These are phyloP conservation scores for Choreutis nemorana DNA, from an alignment of 2,888 invertebrate genomes.

Conservation along the genomic window DNA sequence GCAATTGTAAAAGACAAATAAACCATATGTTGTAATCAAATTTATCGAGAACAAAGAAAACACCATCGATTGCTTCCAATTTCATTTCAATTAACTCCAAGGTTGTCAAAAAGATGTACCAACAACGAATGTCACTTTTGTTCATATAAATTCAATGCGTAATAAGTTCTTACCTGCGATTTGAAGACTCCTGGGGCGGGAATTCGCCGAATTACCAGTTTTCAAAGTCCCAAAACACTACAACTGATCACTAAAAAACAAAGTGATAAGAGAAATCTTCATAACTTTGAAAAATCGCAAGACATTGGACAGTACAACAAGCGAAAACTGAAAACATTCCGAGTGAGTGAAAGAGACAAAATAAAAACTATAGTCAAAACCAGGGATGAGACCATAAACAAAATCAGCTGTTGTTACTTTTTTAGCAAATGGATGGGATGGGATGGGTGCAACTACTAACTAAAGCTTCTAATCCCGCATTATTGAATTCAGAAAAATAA, in stretches of 20 bases:
- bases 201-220: constrained; percentile 30
- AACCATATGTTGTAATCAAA: background rate
- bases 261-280: constrained; percentile 32
- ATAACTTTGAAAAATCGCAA: constrained; percentile 36
- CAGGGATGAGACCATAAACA: constrained; percentile 18
- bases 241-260: constrained; percentile 30
- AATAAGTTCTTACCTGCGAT: constrained; percentile 41
- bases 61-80: constrained; percentile 16
- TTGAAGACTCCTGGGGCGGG: constrained; percentile 14
- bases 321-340: constrained; percentile 47
- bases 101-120: constrained; percentile 50
- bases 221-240: constrained; percentile 22
- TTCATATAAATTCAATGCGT: constrained; percentile 38
- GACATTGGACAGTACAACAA: constrained; percentile 41
- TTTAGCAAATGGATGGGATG: constrained; percentile 4
- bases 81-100: constrained; percentile 34
- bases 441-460: background rate
- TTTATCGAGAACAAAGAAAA: constrained; percentile 37
- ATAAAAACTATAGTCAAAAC: constrained; percentile 6
- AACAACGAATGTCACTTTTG: constrained; percentile 34
- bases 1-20: background rate
- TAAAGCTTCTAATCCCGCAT: too few relatives aligned
- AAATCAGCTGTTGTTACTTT: constrained; percentile 47
- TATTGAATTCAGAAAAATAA: too few relatives aligned
- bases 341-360: constrained; percentile 15